phyloP scores from a whole-genome alignment of 2,113 vertebrate genomes.

The Chroicocephalus ridibundus region DNA sequence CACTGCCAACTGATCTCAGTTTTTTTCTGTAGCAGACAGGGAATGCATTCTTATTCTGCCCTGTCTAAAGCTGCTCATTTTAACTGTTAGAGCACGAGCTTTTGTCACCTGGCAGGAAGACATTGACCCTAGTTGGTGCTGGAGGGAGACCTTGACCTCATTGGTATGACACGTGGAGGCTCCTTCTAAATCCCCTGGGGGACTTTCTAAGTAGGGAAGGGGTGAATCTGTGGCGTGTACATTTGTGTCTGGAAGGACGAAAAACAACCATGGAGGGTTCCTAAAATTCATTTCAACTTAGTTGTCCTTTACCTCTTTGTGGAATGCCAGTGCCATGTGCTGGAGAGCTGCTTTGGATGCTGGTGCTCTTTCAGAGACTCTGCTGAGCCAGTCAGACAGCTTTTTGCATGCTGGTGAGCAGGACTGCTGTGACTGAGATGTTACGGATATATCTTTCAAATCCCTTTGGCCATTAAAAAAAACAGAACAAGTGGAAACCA shows the following conservation, averaged over 20 bases:
- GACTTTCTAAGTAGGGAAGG: conserved; percentile 50
- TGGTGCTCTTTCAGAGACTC: background rate
- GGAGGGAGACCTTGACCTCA: conserved; percentile 23
- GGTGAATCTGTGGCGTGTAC: background rate
- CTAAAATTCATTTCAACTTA: conserved; percentile 30
- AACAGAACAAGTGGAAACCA: background rate
- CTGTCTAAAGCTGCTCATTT: conserved; percentile 2
- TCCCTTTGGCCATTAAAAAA: background rate
- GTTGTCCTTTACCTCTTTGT: conserved; percentile 8
- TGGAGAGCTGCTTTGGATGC: background rate
- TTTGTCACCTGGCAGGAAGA: conserved; percentile 39
- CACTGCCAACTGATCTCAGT: background rate
- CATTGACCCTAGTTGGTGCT: conserved; percentile 12
- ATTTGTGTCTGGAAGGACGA: conserved; percentile 47
- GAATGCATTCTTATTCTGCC: background rate
- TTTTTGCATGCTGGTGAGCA: background rate
- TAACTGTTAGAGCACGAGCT: background rate
- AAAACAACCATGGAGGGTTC: background rate
- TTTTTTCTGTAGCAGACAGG: background rate
- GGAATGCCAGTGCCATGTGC: background rate
- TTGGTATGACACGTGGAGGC: conserved; percentile 28
- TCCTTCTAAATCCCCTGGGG: conserved; percentile 51
- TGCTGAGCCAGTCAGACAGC: background rate
- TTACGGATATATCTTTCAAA: background rate
- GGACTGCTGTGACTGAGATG: background rate